Evolutionary conservation across 2,113 vertebrate genomes (phyloP), one percentile per base, ranked within the genome.

Genomic region (Tamias sibiricus): DNA sequence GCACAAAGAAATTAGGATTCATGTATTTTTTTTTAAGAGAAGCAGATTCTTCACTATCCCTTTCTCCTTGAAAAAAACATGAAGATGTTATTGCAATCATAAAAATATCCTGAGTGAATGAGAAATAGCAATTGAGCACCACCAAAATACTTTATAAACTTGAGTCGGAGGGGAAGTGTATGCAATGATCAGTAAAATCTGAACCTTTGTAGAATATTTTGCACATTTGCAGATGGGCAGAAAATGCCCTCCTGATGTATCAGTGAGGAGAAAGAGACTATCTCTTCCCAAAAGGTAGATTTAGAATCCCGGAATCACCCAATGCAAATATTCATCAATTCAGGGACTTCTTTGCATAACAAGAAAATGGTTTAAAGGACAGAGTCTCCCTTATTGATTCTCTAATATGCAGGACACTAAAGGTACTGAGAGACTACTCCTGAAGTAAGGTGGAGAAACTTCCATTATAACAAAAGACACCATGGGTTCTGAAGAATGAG

Each of bases 1-100:
- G 11, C 64, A 10, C 19, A 71, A 91, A 90, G 62, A 77, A 95
- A 62, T 8, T 22, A 57, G 19, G 32, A 49, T 20, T 9, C 86
- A 91, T 87, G 89, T 85, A 97, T 57, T 19, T 57, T 1, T 96
- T 87, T 20, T 86, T 90, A 20, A 40, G 35, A 54, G 69, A 77
- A 6, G 13, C 10, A 24, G 28, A 64, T 11, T 16, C 19, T 89
- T 87, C 26, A 62, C 2, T 90, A n/a, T 66, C 13, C n/a, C 69
- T 91, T 95, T 79, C 74, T 32, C 14, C 44, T 52, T 20, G 40
- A 1, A 12, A 32, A 32, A 28, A 12, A 54, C 52, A 75, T 35
- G 40, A 66, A 68, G 6, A 14, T 30, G 13, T 16, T 42, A 32
- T 5, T 66, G 4, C 10, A 24, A 80, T 84, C 28, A 94, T 74